These are phyloP conservation scores for Tachypleus tridentatus DNA, from an alignment of 1,140 invertebrate genomes.

Conservation along the genomic window DNA sequence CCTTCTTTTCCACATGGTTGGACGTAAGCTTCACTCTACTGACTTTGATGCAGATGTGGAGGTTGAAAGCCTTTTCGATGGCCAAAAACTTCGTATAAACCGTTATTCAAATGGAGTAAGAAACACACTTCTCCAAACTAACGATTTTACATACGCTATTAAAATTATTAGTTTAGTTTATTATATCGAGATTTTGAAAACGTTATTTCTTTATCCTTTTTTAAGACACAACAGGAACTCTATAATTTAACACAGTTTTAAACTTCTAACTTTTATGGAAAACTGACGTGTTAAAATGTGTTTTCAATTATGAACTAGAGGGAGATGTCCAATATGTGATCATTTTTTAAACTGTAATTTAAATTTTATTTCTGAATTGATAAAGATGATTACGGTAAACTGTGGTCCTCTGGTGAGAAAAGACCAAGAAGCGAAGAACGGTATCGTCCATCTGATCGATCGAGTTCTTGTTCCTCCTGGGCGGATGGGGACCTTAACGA, in stretches of 20 bases:
- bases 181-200: no score
- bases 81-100: slow-evolving; percentile 38
- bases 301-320: no score
- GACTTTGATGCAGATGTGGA: slow-evolving; percentile 34
- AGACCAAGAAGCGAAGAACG: slow-evolving; percentile 40
- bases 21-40: slow-evolving; percentile 31
- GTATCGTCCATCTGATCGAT: slow-evolving; percentile 43
- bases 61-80: slow-evolving; percentile 29
- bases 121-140: no score
- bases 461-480: slow-evolving; percentile 34
- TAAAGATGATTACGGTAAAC: slow-evolving; percentile 34
- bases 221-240: no score
- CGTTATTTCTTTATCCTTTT: no score
- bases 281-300: no score
- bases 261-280: no score
- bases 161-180: no score
- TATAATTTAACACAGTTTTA: no score
- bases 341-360: not conserved
- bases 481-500: not conserved
- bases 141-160: no score
- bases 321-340: no score
- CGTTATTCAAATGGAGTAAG: slow-evolving; percentile 19
- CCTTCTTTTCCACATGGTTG: slow-evolving; percentile 36
- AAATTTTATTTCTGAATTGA: no score
- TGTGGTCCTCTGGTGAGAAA: slow-evolving; percentile 30